Conservation (phyloP, 92 coral and sea anemone genomes). For the Porites evermanni region DNA sequence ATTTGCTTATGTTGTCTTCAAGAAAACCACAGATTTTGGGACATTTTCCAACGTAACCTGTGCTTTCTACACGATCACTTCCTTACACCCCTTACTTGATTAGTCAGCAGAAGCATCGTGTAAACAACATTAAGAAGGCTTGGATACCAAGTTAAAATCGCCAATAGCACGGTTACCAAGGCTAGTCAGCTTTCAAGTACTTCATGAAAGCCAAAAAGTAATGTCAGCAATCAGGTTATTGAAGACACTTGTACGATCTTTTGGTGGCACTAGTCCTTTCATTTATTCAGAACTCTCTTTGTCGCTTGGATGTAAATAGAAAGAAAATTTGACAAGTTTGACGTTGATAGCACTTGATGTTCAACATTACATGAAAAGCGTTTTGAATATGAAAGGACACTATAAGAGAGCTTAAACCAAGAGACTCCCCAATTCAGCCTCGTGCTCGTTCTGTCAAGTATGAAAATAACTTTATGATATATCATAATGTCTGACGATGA, state of each 20-base stretch:
- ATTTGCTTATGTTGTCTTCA: conserved; percentile 2
- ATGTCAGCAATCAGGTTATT: background rate
- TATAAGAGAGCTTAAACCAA: background rate
- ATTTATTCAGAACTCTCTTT: too few species aligned
- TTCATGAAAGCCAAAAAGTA: background rate
- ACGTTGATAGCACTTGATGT: too few species aligned
- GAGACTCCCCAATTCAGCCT: background rate
- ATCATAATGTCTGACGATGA: conserved; percentile 95
- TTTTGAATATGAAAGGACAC: background rate
- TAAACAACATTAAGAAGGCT: conserved; percentile 8
- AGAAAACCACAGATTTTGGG: background rate
- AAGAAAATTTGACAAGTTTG: too few species aligned
- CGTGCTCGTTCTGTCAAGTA: background rate
- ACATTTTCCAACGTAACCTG: background rate
- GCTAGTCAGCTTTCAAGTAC: background rate
- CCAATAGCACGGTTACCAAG: conserved; percentile 2
- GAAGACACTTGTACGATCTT: background rate
- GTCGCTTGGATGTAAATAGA: too few species aligned
- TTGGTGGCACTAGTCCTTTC: too few species aligned
- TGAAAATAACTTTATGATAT: background rate
- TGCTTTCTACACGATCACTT: background rate
- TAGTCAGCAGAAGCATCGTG: conserved; percentile 9
- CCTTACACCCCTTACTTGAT: background rate
- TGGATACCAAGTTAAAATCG: conserved; percentile 4
- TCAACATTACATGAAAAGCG: too few species aligned